Evolutionary conservation across 2,888 invertebrate genomes (phyloP), one percentile per base, ranked within the genome.

Genomic region (Coelinius sp.): DNA sequence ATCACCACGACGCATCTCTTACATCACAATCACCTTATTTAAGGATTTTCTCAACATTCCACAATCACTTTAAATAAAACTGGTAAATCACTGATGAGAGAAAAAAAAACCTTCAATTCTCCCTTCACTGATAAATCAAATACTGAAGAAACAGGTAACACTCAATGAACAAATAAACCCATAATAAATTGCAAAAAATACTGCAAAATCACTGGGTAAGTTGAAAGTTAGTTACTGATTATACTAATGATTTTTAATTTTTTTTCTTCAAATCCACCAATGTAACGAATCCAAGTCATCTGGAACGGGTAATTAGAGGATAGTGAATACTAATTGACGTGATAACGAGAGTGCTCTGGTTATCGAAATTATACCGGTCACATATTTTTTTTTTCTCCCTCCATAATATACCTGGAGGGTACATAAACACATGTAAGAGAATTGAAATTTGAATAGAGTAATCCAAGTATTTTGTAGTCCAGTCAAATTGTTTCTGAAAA

Each of bases 1-100:
- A 83, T 86, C 86, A 84, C 84, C 85, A 77, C 85, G 86, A 84
- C 87, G 87, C 87, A 87, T 87, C 84, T 87, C 87, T 87, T 85
- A 86, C 86, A 86, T 86, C 85, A 86, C 85, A 85, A 82, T 85
- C 81, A 82, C 78, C 82, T 82, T 83, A 78, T 82, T 80, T 79
- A 79, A 78, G 77, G 75, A 76, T 76, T 35, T 41, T 31, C 20
- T 44, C 31, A 64, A 44, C 22, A 38, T 44, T 44, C 59, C 59
- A 24, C 2, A 31, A 49, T 17, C 1, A 66, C 22, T 44, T n/a
- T 17, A 49, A 4, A 41, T 2, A 25, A n/a, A n/a, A n/a, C n/a
- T n/a, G n/a, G n/a, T 31, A 44, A 25, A 38, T n/a, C 10, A 52
- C 20, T 49, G 49, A 17, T 46, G 1, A 17, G 8, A 12, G 5